Evolutionary conservation across 2,113 vertebrate species (phyloP), one percentile per base, ranked within the genome.

Genomic region (Gnathonemus echidnorhynchus): DNA sequence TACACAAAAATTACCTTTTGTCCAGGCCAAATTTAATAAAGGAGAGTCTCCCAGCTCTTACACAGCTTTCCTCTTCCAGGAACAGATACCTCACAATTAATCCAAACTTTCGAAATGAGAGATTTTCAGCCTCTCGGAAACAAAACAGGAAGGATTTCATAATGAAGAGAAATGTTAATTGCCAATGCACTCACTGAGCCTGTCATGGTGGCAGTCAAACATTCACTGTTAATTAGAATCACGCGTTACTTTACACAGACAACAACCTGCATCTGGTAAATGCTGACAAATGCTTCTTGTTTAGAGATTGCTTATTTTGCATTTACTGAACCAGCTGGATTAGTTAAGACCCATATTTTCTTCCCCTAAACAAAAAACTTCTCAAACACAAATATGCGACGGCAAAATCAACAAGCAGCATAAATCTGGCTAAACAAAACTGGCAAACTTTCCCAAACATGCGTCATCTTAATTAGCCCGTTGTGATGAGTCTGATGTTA

Each of bases 341-440:
- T 80, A 42, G 31, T 42, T 70, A 27, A 70, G 62, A 70, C 10
- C 27, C 62, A 31, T 11, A 70, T 24, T 85, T 85, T 85, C 17
- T 85, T n/a, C 19, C 39, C 39, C 39, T 85, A 21, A 50, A 86
- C 84, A 48, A 86, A 86, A 46, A 48, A 48, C 17, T 84, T 24
- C 84, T 50, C 17, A 48, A 86, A 27, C 10, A 50, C 84, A 27
- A 50, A 86, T 86, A n/a, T 50, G 48, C 48, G n/a, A 31, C 0
- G 48, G 35, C 15, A 87, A 53, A 56, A 53, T n/a, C 86, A 87
- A 87, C 27, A 39, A 56, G 19, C 50, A 31, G 17, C 50, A 17
- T 35, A 87, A 56, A 87, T 87, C 49, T 35, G 27, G 31, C 49
- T 35, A 87, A 87, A 87, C 31, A 87, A 87, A 53, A 53, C 86